Percentiles rank a stretch among this genome's conserved stretches.
phyloP scores from a whole-genome alignment of 2,113 vertebrate genomes.

The Empidonax alnorum region DNA sequence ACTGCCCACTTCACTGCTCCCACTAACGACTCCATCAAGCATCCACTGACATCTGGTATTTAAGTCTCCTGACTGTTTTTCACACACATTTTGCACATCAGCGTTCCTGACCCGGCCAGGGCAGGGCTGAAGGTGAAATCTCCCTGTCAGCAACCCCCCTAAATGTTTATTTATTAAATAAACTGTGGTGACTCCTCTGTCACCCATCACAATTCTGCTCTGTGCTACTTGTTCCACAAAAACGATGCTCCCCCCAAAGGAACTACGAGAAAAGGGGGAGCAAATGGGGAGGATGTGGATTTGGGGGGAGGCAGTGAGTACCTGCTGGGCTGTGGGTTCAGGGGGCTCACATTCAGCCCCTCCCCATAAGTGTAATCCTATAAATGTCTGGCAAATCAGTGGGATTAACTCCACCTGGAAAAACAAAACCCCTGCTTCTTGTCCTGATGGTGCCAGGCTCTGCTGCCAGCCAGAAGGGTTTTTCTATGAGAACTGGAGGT shows the following conservation, averaged over 20 bases:
- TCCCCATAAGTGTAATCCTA: neutral
- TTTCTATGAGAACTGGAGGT: neutral
- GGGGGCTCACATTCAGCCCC: neutral
- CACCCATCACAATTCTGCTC: neutral
- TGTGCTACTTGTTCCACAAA: neutral
- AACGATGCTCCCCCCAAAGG: neutral
- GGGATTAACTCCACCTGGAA: neutral
- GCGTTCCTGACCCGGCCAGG: accelerated
- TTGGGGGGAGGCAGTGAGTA: accelerated
- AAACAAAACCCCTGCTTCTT: neutral
- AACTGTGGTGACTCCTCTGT: accelerated
- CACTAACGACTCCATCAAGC: conserved; percentile 7
- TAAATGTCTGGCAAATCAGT: neutral
- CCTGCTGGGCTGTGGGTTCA: neutral
- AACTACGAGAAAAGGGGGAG: neutral
- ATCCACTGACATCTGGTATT: neutral
- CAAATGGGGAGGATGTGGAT: neutral
- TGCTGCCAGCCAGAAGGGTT: neutral
- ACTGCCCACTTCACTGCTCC: neutral
- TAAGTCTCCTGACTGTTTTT: neutral
- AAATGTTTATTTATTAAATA: neutral
- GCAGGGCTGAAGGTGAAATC: neutral
- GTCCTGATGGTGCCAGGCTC: neutral
- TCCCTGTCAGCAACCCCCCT: neutral
- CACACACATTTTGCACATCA: neutral